Evolutionary conservation across 2,797 vertebrate genomes (phyloP).

Genomic region (Selene dorsalis): DNA sequence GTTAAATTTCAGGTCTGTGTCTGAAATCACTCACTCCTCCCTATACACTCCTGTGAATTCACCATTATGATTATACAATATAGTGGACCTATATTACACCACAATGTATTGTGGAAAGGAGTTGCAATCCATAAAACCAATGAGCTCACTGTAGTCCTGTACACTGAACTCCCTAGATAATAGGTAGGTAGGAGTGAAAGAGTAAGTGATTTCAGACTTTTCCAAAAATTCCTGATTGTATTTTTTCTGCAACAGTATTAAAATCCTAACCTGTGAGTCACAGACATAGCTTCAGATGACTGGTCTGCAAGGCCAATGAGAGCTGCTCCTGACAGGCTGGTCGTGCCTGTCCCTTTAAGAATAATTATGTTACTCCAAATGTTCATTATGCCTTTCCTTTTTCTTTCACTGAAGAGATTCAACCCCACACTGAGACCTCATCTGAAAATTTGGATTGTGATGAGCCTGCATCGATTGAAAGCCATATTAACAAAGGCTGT

Average conservation of each 20-base stretch:
- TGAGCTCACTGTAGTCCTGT: too few species aligned
- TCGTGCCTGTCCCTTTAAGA: constrained; percentile 27
- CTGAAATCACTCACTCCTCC: too few species aligned
- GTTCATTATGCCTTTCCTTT: constrained; percentile 56
- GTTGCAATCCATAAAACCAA: too few species aligned
- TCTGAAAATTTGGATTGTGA: constrained; percentile 15
- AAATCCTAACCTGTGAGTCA: constrained; percentile 3
- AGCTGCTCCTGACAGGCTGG: constrained; percentile 22
- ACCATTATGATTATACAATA: too few species aligned
- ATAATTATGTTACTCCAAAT: constrained; percentile 53
- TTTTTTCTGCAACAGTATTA: constrained; percentile 1
- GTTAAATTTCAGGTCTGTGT: background rate
- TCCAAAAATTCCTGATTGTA: constrained; percentile 14
- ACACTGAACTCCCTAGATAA: too few species aligned
- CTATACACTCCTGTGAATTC: too few species aligned
- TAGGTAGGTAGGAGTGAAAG: too few species aligned
- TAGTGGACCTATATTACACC: too few species aligned
- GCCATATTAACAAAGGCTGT: constrained; percentile 13
- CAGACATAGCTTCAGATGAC: constrained; percentile 38
- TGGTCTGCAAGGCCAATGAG: constrained; percentile 17
- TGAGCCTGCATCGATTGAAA: constrained; percentile 13
- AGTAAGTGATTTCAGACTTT: background rate
- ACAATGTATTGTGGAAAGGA: too few species aligned
- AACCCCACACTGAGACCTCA: constrained; percentile 11
- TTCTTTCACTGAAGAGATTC: constrained; percentile 40